Conservation (phyloP, 2,797 vertebrate genomes). For the Hydrolagus colliei region DNA sequence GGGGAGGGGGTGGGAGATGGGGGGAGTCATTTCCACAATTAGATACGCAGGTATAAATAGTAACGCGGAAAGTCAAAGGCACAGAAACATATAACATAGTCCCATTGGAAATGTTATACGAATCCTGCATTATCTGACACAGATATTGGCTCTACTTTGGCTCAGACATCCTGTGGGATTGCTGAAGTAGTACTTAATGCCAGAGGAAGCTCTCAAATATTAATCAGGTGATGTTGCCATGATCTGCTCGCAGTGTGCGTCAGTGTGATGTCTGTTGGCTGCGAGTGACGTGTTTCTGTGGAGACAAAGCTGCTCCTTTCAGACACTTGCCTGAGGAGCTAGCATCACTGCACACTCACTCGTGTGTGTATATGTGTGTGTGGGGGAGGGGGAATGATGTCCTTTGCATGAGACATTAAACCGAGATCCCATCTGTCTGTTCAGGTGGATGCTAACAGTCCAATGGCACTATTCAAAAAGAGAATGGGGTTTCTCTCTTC, state of each 20-base stretch:
- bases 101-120: too few relatives aligned
- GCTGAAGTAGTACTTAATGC: not conserved
- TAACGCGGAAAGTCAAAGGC: too few relatives aligned
- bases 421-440: too few relatives aligned
- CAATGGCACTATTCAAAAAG: not conserved
- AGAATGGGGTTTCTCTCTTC: not conserved
- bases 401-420: too few relatives aligned
- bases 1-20: too few relatives aligned
- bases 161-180: not conserved
- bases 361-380: not conserved
- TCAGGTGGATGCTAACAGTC: too few relatives aligned
- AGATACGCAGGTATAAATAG: too few relatives aligned
- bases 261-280: constrained; percentile 19
- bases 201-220: constrained; percentile 24
- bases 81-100: too few relatives aligned
- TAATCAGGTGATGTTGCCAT: constrained; percentile 4
- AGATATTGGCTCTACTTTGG: too few relatives aligned
- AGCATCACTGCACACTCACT: not conserved
- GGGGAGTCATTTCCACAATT: too few relatives aligned
- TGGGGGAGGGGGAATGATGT: not conserved
- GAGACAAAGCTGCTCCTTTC: not conserved
- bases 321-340: not conserved
- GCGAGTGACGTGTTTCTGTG: not conserved
- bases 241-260: constrained; percentile 1
- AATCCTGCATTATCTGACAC: too few relatives aligned